Evolutionary conservation across 2,888 invertebrate genomes (phyloP).

Genomic region (Habroteleia sp.): DNA sequence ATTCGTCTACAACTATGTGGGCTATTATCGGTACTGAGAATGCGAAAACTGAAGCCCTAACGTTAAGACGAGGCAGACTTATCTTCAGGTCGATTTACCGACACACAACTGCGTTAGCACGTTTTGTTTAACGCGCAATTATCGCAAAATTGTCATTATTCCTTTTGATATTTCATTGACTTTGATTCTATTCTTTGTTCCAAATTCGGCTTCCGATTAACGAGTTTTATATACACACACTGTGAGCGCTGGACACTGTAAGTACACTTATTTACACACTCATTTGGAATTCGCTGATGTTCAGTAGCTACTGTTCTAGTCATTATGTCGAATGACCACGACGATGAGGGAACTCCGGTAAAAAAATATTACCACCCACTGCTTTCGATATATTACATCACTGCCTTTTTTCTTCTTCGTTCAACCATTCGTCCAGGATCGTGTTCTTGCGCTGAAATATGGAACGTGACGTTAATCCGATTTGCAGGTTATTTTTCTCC

Average conservation of each 20-base stretch:
- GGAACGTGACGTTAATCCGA: no score
- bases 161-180: conserved; percentile 13
- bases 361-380: conserved; percentile 58
- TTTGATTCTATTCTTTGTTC: no score
- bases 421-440: conserved; percentile 76
- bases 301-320: conserved; percentile 60
- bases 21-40: conserved; percentile 41
- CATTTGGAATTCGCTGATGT: conserved; percentile 73
- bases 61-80: conserved; percentile 56
- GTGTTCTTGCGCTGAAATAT: conserved; percentile 75
- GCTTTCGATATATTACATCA: conserved; percentile 58
- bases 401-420: conserved; percentile 69
- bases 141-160: background rate
- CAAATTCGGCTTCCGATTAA: conserved; percentile 14
- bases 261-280: conserved; percentile 81
- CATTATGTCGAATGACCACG: conserved; percentile 57
- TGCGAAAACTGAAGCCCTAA: conserved; percentile 33
- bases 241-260: conserved; percentile 80
- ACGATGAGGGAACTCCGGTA: conserved; percentile 57
- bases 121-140: conserved; percentile 23
- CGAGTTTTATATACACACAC: conserved; percentile 78
- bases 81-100: conserved; percentile 41
- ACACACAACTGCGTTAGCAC: conserved; percentile 54
- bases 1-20: conserved; percentile 27
- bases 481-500: no score